Evolutionary conservation across 2,797 vertebrate genomes (phyloP), one percentile per base, ranked within the genome.

Genomic region (Paguma larvata): DNA sequence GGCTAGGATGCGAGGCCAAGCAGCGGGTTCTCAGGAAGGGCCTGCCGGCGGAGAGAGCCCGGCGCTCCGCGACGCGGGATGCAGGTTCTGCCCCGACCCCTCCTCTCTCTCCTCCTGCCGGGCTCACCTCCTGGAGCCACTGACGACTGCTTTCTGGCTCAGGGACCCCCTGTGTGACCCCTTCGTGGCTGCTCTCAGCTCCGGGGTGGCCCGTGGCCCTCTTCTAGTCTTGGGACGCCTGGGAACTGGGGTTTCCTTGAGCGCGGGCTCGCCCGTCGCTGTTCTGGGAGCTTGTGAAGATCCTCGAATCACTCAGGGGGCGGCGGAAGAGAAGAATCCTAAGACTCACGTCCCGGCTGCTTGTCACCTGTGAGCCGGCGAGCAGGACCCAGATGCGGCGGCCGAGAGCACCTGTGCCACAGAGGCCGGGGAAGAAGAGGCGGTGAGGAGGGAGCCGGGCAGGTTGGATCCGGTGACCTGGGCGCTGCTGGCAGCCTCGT

Each of bases 41-140:
- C 10, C 3, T 10, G 72, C 13, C 14, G 48, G 6, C 14, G 18
- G 15, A 7, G 51, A 44, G 51, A 34, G n/a, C 18, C 4, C 11
- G 0, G 30, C 5, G 6, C 6, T 32, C 15, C 13, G 8, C 2
- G 3, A 6, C 0, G 0, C 7, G 0, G 1, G 0, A 1, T 1
- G 3, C 1, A 10, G 1, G 11, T 34, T 84, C 32, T 38, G 34
- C 56, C 46, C 12, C 11, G 51, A 3, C 2, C 3, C 5, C 1
- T 23, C 15, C 14, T 44, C 70, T 44, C 41, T 30, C 72, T 79
- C 11, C 2, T 18, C 44, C 15, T 46, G 27, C 34, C 3, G 12
- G 6, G 15, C 38, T 18, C 7, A 5, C 44, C 53, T 63, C 65
- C 9, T 59, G 46, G 25, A 25, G 41, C 27, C 46, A 6, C 2